These are phyloP conservation scores for Agrochola litura DNA, from an alignment of 2,888 invertebrate species.

Conservation along the genomic window DNA sequence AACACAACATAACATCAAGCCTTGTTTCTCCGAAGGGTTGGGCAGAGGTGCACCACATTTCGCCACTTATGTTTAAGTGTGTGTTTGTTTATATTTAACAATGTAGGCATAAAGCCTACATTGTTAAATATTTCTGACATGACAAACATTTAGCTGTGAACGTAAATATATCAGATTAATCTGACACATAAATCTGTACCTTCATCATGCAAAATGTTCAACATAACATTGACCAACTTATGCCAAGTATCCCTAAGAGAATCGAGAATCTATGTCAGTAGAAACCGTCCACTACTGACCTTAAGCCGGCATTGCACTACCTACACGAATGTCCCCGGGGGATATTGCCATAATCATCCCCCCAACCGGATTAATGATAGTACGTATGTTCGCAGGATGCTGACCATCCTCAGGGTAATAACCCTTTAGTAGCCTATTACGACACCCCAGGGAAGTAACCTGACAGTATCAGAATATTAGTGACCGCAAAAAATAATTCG, in stretches of 20 bases:
- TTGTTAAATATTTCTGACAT: too few relatives aligned
- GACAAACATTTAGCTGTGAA: not conserved
- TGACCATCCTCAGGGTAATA: conserved; percentile 46
- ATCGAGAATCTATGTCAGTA: conserved; percentile 38
- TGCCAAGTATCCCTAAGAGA: conserved; percentile 30
- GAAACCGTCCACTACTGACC: conserved; percentile 23
- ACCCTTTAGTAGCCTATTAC: conserved; percentile 51
- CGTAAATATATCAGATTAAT: not conserved
- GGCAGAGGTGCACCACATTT: too few relatives aligned
- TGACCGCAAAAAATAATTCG: conserved; percentile 16
- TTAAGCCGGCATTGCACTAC: conserved; percentile 23
- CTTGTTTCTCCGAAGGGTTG: too few relatives aligned
- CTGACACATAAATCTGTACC: not conserved
- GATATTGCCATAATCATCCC: conserved; percentile 39
- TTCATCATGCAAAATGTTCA: conserved; percentile 3
- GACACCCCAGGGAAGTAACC: conserved; percentile 38
- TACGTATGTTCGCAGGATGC: conserved; percentile 42
- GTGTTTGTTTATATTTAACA: not conserved
- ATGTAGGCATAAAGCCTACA: not conserved
- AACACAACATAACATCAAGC: too few relatives aligned
- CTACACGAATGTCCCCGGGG: conserved; percentile 25
- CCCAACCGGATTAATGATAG: conserved; percentile 47
- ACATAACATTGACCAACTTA: conserved; percentile 2
- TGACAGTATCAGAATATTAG: conserved; percentile 35
- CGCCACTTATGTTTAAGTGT: too few relatives aligned